These are phyloP conservation scores for Siniperca chuatsi DNA, from an alignment of 2,113 vertebrate genomes.

Conservation along the genomic window DNA sequence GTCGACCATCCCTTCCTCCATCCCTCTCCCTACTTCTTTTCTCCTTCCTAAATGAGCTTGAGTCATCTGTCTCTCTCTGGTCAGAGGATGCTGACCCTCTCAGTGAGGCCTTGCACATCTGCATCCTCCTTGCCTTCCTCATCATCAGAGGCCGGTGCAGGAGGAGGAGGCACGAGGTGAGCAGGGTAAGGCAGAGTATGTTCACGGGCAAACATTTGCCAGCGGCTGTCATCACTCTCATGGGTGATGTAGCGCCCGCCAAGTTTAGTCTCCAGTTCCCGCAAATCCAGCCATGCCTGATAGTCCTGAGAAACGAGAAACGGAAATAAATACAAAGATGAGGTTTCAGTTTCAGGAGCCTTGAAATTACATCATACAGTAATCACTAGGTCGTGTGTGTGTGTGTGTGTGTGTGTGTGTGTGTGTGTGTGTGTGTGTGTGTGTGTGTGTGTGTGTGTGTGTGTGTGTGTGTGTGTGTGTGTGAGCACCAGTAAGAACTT, in stretches of 20 bases:
- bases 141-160: slow-evolving; percentile 61
- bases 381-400: slow-evolving; percentile 4
- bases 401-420: background rate
- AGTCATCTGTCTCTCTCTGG: slow-evolving; percentile 22
- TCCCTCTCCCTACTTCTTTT: slow-evolving; percentile 4
- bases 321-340: slow-evolving; percentile 25
- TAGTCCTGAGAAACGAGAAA: slow-evolving; percentile 85
- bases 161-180: slow-evolving; percentile 79
- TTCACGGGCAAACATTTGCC: slow-evolving; percentile 87
- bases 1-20: background rate
- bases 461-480: background rate
- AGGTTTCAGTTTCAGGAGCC: slow-evolving; percentile 27
- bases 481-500: slow-evolving; percentile 18
- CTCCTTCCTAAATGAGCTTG: background rate
- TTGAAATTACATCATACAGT: slow-evolving; percentile 35
- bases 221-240: slow-evolving; percentile 93
- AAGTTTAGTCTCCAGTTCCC: slow-evolving; percentile 91
- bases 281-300: slow-evolving; percentile 92
- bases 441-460: background rate
- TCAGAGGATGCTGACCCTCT: slow-evolving; percentile 93
- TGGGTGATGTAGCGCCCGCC: slow-evolving; percentile 92
- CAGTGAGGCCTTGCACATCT: slow-evolving; percentile 90
- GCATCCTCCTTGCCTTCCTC: slow-evolving; percentile 81
- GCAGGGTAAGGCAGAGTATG: slow-evolving; percentile 84
- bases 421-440: slow-evolving; percentile 6